Evolutionary conservation across 2,797 vertebrate species (phyloP), one percentile per base, ranked within the genome.

Genomic region (Ispidina picta): DNA sequence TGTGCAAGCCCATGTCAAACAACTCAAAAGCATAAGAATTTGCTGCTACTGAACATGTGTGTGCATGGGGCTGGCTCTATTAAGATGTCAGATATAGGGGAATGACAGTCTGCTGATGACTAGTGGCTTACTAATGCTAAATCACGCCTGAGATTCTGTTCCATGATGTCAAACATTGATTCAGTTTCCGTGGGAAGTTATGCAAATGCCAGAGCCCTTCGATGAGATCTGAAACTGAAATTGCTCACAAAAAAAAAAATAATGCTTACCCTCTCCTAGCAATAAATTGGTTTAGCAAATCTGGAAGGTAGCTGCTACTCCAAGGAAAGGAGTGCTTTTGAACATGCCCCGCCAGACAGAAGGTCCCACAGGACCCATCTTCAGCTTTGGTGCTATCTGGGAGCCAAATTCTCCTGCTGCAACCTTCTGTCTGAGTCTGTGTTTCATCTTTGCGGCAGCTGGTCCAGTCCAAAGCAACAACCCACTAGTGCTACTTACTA

Each of bases 161-260:
- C 93, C 84, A 5, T 92, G 91, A 95, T 96, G 95, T 96, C 94
- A 96, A 92, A 92, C 92, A 92, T 88, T 93, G 94, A 96, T 94
- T 95, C 95, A 90, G 92, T 84, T 96, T 96, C 94, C 2, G 86
- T 95, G 94, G 94, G 96, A 96, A 94, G 94, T 92, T 93, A 93
- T 92, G 95, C 90, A 96, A 96, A 96, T 94, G 88, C 89, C 95
- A 93, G 56, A 83, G 86, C 84, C 82, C 88, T 70, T 92, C 33
- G 18, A 65, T n/a, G 63, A 94, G 88, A 70, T 69, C 72, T 83
- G 81, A 83, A 85, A 49, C 78, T 35, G 65, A 84, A 91, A 90
- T 18, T 73, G 58, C 6, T 4, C 44, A 58, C 5, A 58, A 79
- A 58, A 39, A 73, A 20, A 41, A 46, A 18, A 60, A 44, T 44